phyloP scores from a whole-genome alignment of 2,888 invertebrate genomes.

The Chalcis sispes region DNA sequence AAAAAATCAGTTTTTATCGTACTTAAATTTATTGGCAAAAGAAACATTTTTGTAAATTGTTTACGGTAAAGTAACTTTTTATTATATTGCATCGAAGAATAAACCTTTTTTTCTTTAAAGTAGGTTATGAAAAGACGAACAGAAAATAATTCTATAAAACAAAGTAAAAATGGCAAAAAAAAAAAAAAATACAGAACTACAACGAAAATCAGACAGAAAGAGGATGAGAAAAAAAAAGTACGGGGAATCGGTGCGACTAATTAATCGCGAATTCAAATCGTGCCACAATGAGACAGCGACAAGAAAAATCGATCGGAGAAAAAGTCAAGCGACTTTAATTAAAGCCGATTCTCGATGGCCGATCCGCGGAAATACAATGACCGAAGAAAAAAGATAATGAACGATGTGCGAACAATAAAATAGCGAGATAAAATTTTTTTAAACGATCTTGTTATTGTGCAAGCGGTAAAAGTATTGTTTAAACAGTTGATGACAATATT shows the following conservation, averaged over 20 bases:
- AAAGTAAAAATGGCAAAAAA: background rate
- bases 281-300: conserved; percentile 17
- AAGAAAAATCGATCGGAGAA: conserved; percentile 32
- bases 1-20: too few relatives aligned
- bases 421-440: too few relatives aligned
- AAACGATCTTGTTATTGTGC: too few relatives aligned
- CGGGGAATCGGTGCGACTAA: conserved; percentile 31
- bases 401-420: conserved; percentile 25
- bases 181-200: background rate
- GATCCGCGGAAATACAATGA: background rate
- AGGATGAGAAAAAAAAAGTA: conserved; percentile 23
- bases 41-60: too few relatives aligned
- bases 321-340: conserved; percentile 38
- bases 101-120: background rate
- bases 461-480: too few relatives aligned
- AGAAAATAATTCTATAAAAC: conserved; percentile 23
- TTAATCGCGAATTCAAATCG: conserved; percentile 48
- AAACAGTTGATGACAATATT: too few relatives aligned
- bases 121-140: conserved; percentile 23
- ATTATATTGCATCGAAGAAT: too few relatives aligned
- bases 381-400: conserved; percentile 18
- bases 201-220: conserved; percentile 7
- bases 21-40: too few relatives aligned
- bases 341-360: conserved; percentile 40
- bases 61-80: too few relatives aligned